These are phyloP conservation scores for Prunella strophiata DNA, from an alignment of 2,797 vertebrate genomes.

Conservation along the genomic window DNA sequence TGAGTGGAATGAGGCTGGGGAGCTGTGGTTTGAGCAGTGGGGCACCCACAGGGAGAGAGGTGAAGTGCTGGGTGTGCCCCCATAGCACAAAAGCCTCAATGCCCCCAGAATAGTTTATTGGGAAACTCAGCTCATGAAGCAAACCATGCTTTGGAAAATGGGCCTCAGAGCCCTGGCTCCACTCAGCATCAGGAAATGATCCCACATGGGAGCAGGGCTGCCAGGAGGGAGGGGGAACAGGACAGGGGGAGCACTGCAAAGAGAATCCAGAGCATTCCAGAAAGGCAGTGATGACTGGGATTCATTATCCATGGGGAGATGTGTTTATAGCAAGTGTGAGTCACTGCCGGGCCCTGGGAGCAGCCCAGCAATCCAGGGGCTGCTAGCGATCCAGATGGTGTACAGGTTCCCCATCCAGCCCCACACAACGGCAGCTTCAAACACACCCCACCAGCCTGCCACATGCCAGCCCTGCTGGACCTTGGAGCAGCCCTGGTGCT, in stretches of 20 bases:
- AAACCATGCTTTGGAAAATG: slow-evolving; percentile 23
- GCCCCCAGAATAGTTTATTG: neutral
- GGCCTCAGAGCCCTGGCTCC: slow-evolving; percentile 45
- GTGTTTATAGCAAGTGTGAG: neutral
- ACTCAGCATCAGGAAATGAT: slow-evolving; percentile 21
- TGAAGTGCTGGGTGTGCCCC: neutral
- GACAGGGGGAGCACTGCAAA: neutral
- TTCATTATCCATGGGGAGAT: neutral
- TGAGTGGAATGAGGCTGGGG: neutral
- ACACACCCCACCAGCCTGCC: rapidly evolving
- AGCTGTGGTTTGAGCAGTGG: neutral
- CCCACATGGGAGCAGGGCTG: neutral
- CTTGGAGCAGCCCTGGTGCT: neutral
- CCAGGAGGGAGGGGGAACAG: neutral
- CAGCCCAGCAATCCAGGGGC: neutral
- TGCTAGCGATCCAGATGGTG: rapidly evolving
- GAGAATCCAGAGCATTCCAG: slow-evolving; percentile 7
- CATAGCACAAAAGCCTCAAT: neutral
- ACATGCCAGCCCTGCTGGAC: rapidly evolving
- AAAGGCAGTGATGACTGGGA: neutral
- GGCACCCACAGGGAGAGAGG: neutral
- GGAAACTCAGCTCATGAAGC: neutral
- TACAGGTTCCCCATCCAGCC: neutral
- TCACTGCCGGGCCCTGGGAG: neutral
- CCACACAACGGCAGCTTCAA: neutral